phyloP scores from a whole-genome alignment of 2,113 vertebrate species.

The Pedetes capensis region DNA sequence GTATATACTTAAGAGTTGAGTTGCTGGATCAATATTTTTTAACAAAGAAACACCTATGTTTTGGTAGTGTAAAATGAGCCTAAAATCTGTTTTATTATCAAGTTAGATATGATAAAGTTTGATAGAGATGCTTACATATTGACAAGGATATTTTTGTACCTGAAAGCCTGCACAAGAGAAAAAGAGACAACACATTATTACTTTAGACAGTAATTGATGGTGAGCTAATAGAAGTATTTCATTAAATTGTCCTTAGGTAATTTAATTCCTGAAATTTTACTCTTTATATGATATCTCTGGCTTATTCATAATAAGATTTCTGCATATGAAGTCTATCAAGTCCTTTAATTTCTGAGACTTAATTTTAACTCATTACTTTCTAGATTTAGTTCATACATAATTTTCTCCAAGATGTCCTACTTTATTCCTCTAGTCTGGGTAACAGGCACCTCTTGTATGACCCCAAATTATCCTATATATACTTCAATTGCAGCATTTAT shows the following conservation, averaged over 20 bases:
- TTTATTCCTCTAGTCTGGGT: background rate
- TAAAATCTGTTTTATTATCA: background rate
- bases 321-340: background rate
- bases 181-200: background rate
- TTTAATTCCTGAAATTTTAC: conserved; percentile 24
- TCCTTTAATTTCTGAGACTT: background rate
- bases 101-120: background rate
- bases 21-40: no score
- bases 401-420: background rate
- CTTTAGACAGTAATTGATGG: background rate
- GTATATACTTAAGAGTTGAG: no score
- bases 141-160: background rate
- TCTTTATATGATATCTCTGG: background rate
- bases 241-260: background rate
- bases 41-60: background rate
- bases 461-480: background rate
- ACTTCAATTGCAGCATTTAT: background rate
- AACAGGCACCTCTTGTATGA: background rate
- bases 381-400: background rate
- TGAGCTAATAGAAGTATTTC: background rate
- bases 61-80: background rate
- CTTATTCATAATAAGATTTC: background rate
- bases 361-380: conserved; percentile 7
- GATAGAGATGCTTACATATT: background rate
- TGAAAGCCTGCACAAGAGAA: background rate